Evolutionary conservation across 2,888 invertebrate genomes (phyloP).

Genomic region (Hypomecis punctinalis): DNA sequence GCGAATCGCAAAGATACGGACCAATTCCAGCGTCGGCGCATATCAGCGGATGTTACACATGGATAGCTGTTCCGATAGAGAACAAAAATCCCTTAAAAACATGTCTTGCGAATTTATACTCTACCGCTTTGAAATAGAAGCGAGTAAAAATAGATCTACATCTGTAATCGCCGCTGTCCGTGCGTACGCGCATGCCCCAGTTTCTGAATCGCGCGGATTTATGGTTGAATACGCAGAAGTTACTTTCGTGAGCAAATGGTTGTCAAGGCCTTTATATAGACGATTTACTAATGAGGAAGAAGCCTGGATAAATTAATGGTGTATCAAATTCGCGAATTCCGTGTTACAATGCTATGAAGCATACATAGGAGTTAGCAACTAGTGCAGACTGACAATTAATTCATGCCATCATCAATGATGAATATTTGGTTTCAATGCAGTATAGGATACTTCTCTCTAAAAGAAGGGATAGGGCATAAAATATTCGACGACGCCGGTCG

Average conservation of each 20-base stretch:
- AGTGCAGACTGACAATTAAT: no score
- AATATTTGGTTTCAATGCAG: no score
- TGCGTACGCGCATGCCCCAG: constrained; percentile 59
- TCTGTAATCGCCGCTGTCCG: constrained; percentile 26
- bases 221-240: constrained; percentile 62
- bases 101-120: constrained; percentile 3
- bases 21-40: constrained; percentile 41
- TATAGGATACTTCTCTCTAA: no score
- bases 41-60: constrained; percentile 50
- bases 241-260: constrained; percentile 43
- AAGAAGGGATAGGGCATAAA: no score
- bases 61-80: constrained; percentile 16
- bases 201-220: constrained; percentile 66
- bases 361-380: no score
- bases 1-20: constrained; percentile 44
- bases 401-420: no score
- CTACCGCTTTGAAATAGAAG: constrained; percentile 14
- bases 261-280: constrained; percentile 12
- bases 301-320: not conserved
- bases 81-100: constrained; percentile 6
- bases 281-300: no score
- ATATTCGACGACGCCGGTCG: no score
- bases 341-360: no score
- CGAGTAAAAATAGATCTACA: constrained; percentile 9
- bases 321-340: no score